phyloP scores from a whole-genome alignment of 2,888 invertebrate species.

The Limnephilus lunatus region DNA sequence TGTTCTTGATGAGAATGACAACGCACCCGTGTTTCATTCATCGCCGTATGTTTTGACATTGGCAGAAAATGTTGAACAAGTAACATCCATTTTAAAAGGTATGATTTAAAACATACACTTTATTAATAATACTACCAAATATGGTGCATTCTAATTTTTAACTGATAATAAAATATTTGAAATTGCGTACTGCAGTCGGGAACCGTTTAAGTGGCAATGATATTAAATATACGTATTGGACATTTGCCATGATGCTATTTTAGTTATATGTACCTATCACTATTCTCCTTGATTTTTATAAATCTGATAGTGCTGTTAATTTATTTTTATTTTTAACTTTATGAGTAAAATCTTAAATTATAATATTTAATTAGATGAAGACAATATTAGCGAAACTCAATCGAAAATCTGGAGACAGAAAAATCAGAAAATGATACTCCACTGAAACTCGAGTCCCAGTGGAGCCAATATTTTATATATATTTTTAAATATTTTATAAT shows the following conservation, averaged over 20 bases:
- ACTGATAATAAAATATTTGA: background rate
- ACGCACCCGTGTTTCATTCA: constrained; percentile 91
- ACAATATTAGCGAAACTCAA: no score
- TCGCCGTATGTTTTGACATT: constrained; percentile 86
- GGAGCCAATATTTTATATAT: no score
- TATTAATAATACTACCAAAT: background rate
- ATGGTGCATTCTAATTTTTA: background rate
- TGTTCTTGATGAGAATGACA: constrained; percentile 94
- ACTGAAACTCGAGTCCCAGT: no score
- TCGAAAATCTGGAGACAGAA: no score
- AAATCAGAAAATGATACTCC: no score
- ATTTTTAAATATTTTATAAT: no score
- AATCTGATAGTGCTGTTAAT: no score
- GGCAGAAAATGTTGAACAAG: constrained; percentile 90
- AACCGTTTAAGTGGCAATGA: background rate
- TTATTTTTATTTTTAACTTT: no score
- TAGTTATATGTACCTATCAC: background rate
- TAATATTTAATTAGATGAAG: no score
- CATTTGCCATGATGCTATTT: background rate
- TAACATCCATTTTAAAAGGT: constrained; percentile 86
- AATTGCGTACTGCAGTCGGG: background rate
- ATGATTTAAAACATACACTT: constrained; percentile 58
- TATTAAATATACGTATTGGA: background rate
- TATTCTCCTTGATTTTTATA: background rate
- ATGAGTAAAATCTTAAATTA: no score